Evolutionary conservation across 2,797 vertebrate species (phyloP), one percentile per base, ranked within the genome.

Genomic region (Syncerus caffer): DNA sequence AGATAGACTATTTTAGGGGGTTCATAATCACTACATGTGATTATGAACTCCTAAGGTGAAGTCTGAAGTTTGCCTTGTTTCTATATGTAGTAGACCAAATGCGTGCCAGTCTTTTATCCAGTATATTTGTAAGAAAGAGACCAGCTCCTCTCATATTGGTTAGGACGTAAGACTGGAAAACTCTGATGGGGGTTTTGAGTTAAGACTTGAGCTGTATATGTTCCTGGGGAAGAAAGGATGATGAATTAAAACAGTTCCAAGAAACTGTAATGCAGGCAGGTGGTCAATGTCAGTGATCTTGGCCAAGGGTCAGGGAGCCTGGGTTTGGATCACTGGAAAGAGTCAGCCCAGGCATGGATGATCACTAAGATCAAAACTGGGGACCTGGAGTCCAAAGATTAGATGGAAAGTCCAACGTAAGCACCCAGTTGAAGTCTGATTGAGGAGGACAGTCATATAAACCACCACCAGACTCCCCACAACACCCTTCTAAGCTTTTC

Each of bases 81-180:
- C 21, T 16, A 0, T 6, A 13, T 7, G 3, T 31, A 50, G 42
- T 27, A 74, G n/a, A 34, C 15, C 0, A 0, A 4, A 31, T 3
- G 5, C 7, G 55, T 13, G 15, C 42, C 11, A 14, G n/a, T 2
- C n/a, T 51, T 17, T 0, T 9, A 16, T 29, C 34, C 47, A 55
- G 0, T 10, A 16, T 80, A 17, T 80, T 34, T 38, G 23, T 25
- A 50, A 47, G 29, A 62, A 3, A 8, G 29, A 86, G 71, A 79
- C 31, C 4, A 38, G 38, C 4, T 78, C 29, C 47, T 80, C 8
- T 10, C 34, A 14, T 51, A 21, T 0, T 29, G 23, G 29, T 45
- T 45, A 45, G 71, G 53, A n/a, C 0, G 0, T 85, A 47, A 60
- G 58, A 58, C 78, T 23, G 51, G 15, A 79, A 58, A 71, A 12